Base-by-base conservation (phyloP, 2,888 invertebrate species). In the Teleogryllus oceanicus region DNA sequence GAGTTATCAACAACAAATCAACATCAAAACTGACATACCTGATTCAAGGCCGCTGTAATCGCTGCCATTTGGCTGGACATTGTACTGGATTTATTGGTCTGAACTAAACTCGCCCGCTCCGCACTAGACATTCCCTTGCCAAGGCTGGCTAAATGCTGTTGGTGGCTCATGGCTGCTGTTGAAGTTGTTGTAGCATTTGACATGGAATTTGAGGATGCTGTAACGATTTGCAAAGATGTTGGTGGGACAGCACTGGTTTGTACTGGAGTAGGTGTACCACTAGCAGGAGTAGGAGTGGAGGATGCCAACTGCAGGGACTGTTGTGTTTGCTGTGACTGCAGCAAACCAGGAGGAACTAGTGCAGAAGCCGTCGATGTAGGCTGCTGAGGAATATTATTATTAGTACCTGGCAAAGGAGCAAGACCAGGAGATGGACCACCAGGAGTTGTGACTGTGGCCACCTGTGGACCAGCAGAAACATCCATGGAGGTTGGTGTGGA, bases 61-160 rank as follows among this genome's bases (percentile, higher is more conserved):
- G 93, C 93, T 18, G 93, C 92, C 91, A 92, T 92, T 86, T 93
- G 92, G 13, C 93, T 92, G 24, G 93, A 92, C 85, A 92, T 89
- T 80, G 87, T 87, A 76, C 86, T 87, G 21, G 90, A 89, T n/a
- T 89, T 87, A 81, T 84, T 86, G 80, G 21, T 80, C 83, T 89
- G 87, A 80, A 88, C 88, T 13, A 88, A 84, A 0, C 89, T 89
- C 0, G 89, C 89, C 80, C 90, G 85, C 82, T 90, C 89, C 79
- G 89, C 88, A 83, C 88, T 87, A 78, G 88, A 88, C 90, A 90
- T 89, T 81, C 90, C 82, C 76, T 83, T 83, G 81, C 90, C 90
- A 76, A 90, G 84, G 82, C 89, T 89, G 49, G 88, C 88, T 18
- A 86, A 83, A 83, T 82, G 86, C 18, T 88, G 88, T 8, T 87